Base-by-base conservation (phyloP, 2,113 vertebrate genomes). In the Heterochromis multidens region DNA sequence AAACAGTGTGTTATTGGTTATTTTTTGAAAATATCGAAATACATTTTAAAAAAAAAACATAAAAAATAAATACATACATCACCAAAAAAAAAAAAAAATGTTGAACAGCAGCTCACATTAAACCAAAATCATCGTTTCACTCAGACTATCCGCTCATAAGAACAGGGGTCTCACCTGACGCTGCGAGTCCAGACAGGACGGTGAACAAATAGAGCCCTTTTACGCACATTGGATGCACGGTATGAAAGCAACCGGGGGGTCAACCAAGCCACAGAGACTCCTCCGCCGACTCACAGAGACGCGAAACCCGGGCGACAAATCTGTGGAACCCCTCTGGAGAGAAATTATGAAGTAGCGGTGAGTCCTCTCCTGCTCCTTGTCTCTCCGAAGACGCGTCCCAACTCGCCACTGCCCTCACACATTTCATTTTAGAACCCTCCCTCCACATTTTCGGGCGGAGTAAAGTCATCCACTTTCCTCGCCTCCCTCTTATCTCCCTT, bases 101-200 rank as follows among this genome's bases (percentile, higher is more conserved):
- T 33, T 29, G 23, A 65, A 35, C 4, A 29, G 35, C 3, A 81
- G 1, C 3, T 25, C 19, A 13, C 11, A 16, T n/a, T 1, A 21
- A 84, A 21, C 13, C 3, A 5, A 14, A 57, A 52, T 4, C 1
- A 2, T 3, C 2, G 10, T 40, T 27, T 33, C 23, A 7, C 19
- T 77, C 33, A 19, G 49, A 59, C 60, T 1, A 74, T 27, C 14
- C 3, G 6, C 49, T 61, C 29, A 60, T 12, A 77, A 7, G n/a
- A 21, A 74, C 21, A 9, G 7, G 19, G 49, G 23, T 85, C 94
- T 95, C 90, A 96, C 95, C 95, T 95, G 95, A 93, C 14, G 88
- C 94, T 91, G 90, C 93, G n/a, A 96, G 92, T 93, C 94, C 95
- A 65, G 27, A 85, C 89, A 95, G 94, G 93, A 95, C 90, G 46